These are phyloP conservation scores for Turnix velox DNA, from an alignment of 2,113 vertebrate genomes.

Conservation along the genomic window DNA sequence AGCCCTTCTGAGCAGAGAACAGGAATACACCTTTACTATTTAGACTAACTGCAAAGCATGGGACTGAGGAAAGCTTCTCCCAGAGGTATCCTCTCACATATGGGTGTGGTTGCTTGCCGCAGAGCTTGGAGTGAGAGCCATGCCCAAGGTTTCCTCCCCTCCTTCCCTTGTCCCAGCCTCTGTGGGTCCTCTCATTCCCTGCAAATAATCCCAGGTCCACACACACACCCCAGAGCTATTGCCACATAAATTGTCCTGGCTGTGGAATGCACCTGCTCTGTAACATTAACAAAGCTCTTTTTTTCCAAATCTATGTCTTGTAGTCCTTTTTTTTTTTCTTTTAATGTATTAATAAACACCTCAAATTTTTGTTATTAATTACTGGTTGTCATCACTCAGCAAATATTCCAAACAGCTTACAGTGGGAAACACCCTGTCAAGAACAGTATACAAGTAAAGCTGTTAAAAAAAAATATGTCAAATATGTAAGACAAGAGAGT, in stretches of 20 bases:
- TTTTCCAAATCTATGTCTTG: neutral
- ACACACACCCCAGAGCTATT: accelerated
- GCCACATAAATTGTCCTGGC: accelerated
- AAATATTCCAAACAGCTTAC: neutral
- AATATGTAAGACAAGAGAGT: neutral
- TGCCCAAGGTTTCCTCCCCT: neutral
- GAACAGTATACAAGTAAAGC: neutral
- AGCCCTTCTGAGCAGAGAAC: neutral
- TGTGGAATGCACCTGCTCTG: neutral
- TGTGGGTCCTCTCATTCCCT: neutral
- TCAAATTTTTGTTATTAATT: neutral
- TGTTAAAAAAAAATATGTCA: neutral
- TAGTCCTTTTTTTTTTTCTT: neutral
- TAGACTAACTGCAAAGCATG: neutral
- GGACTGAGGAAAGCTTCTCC: neutral
- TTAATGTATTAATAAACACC: neutral
- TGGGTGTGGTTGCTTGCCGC: neutral
- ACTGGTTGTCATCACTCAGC: neutral
- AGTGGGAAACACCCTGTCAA: neutral
- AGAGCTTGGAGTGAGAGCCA: accelerated
- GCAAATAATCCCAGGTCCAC: neutral
- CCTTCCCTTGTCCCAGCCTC: neutral
- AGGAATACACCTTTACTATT: neutral
- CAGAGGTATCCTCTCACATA: accelerated
- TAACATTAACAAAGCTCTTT: neutral